These are phyloP conservation scores for Menidia beryllina DNA, from an alignment of 2,113 vertebrate species.

Conservation along the genomic window DNA sequence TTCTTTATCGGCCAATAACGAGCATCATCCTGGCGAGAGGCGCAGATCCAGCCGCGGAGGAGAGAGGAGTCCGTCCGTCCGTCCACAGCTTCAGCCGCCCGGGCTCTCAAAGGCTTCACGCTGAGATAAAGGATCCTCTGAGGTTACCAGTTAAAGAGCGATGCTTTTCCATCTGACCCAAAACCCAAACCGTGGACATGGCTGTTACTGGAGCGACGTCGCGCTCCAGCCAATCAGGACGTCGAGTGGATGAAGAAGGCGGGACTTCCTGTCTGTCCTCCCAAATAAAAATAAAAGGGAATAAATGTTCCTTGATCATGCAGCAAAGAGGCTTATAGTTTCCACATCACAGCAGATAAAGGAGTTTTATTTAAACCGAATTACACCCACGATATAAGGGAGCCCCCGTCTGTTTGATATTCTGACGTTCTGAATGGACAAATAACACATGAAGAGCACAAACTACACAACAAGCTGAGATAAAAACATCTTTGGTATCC, in stretches of 20 bases:
- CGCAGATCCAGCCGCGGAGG: slow-evolving; percentile 6
- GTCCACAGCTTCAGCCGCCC: neutral
- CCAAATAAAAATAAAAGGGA: neutral
- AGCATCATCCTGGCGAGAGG: slow-evolving; percentile 39
- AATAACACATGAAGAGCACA: too few relatives aligned
- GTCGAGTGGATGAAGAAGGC: slow-evolving; percentile 23
- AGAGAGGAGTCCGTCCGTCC: neutral
- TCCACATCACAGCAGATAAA: neutral
- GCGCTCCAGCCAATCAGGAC: slow-evolving; percentile 52
- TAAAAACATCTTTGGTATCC: too few relatives aligned
- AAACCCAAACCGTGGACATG: slow-evolving; percentile 59
- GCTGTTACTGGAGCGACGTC: slow-evolving; percentile 42
- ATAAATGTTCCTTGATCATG: neutral
- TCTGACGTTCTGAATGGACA: too few relatives aligned
- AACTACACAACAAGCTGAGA: too few relatives aligned
- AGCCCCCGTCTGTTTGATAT: neutral
- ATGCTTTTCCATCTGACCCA: slow-evolving; percentile 54
- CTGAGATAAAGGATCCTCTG: slow-evolving; percentile 33
- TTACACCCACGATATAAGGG: neutral
- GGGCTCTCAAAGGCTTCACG: neutral
- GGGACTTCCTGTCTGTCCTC: slow-evolving; percentile 64
- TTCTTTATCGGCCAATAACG: neutral
- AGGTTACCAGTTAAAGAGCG: slow-evolving; percentile 42
- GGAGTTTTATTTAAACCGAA: neutral
- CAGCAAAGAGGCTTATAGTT: neutral